Percentiles rank a stretch among this genome's conserved stretches.
Conservation (phyloP, 2,113 vertebrate genomes). For the Myiozetetes cayanensis region DNA sequence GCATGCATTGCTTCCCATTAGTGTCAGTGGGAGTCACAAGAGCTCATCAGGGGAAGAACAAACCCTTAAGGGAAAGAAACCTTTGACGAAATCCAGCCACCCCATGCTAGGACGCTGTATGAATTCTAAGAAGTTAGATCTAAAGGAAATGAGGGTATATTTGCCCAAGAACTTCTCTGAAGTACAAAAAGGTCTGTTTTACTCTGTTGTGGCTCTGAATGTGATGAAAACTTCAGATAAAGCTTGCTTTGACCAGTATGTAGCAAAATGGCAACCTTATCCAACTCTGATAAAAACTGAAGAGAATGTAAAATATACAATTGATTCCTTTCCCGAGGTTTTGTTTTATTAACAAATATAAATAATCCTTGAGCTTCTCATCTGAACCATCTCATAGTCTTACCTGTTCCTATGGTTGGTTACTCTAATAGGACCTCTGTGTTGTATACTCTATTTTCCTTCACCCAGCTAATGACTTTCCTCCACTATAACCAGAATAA, state of each 20-base stretch:
- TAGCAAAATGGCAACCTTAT: background rate
- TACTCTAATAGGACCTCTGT: background rate
- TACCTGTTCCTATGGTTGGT: background rate
- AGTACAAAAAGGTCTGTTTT: background rate
- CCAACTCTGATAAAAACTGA: background rate
- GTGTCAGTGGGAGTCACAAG: background rate
- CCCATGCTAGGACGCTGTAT: background rate
- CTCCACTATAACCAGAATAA: background rate
- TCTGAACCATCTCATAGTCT: background rate
- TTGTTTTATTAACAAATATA: background rate
- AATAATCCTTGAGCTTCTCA: background rate
- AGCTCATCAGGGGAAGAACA: background rate
- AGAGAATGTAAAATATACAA: background rate
- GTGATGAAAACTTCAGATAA: background rate
- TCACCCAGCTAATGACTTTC: background rate
- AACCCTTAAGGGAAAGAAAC: conserved; percentile 14
- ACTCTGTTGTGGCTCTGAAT: background rate
- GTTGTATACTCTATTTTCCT: background rate
- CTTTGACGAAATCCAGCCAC: background rate
- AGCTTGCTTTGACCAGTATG: background rate
- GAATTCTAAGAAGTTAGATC: background rate
- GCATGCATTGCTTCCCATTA: background rate
- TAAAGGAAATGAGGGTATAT: conserved; percentile 18
- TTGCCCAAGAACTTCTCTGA: background rate
- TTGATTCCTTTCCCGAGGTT: background rate